Conservation (phyloP, 2,797 vertebrate species). For the Furcifer pardalis region DNA sequence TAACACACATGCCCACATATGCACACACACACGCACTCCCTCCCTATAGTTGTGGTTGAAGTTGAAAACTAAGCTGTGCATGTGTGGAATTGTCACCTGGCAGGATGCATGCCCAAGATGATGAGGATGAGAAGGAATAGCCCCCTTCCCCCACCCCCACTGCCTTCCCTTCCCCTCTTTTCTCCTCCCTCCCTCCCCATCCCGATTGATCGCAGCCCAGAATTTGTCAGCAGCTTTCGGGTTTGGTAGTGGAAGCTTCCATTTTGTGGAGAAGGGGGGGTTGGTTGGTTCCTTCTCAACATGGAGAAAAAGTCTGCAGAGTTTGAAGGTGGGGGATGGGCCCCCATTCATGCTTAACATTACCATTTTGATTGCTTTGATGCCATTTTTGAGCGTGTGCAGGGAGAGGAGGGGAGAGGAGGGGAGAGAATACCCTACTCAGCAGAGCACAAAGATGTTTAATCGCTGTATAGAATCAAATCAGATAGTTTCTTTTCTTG, state of each 20-base stretch:
- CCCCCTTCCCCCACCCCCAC: not conserved
- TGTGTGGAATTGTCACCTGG: not conserved
- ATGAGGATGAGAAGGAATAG: conserved; percentile 17
- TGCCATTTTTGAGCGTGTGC: conserved; percentile 87
- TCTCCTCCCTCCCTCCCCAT: not conserved
- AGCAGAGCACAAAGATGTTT: conserved; percentile 84
- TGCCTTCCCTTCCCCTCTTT: too few species aligned
- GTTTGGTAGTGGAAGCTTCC: conserved; percentile 96
- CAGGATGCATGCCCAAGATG: conserved; percentile 3
- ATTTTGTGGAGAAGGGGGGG: conserved; percentile 88
- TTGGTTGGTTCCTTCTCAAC: conserved; percentile 80
- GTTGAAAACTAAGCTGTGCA: conserved; percentile 65
- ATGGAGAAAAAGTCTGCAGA: conserved; percentile 95
- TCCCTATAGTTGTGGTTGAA: conserved; percentile 61
- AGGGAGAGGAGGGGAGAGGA: conserved; percentile 73
- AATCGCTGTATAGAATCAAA: conserved; percentile 79
- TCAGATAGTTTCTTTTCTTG: conserved; percentile 73
- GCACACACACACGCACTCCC: too few species aligned
- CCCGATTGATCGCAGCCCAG: conserved; percentile 65
- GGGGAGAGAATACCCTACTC: conserved; percentile 84
- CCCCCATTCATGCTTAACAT: conserved; percentile 93
- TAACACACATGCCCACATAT: too few species aligned
- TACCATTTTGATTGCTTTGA: conserved; percentile 99
- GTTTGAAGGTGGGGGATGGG: conserved; percentile 88
- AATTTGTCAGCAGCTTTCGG: conserved; percentile 75